These are phyloP conservation scores for Alauda arvensis DNA, from an alignment of 2,797 vertebrate genomes.

Conservation along the genomic window DNA sequence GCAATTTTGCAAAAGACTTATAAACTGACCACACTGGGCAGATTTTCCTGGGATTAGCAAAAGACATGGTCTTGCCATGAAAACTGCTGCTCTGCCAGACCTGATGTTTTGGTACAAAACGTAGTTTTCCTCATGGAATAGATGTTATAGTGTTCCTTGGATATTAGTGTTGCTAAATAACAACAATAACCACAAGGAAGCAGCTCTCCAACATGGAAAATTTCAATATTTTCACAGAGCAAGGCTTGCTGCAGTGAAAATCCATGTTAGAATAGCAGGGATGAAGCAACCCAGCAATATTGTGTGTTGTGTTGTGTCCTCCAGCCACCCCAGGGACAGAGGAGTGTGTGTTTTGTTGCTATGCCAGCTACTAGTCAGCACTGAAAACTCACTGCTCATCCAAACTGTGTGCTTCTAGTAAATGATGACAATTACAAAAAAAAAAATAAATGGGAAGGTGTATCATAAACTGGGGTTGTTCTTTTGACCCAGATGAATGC, in stretches of 20 bases:
- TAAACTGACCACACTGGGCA: conserved; percentile 38
- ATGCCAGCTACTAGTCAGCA: neutral
- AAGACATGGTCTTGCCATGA: neutral
- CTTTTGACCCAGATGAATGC: neutral
- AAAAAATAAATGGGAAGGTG: neutral
- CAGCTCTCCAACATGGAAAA: conserved; percentile 34
- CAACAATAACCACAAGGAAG: conserved; percentile 8
- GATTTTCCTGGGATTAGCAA: conserved; percentile 36
- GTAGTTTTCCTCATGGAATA: conserved; percentile 30
- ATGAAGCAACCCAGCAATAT: neutral
- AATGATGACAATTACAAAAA: neutral
- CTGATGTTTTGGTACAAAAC: neutral
- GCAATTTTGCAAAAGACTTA: conserved; percentile 49
- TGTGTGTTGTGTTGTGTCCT: neutral
- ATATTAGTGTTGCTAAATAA: conserved; percentile 40
- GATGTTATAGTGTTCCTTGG: conserved; percentile 39
- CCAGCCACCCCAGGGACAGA: neutral
- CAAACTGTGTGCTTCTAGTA: neutral
- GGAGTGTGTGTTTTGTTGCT: neutral
- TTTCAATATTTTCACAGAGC: neutral
- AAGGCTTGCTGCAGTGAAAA: neutral
- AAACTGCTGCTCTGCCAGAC: conserved; percentile 7
- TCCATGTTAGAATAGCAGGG: neutral
- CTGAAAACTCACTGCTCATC: neutral
- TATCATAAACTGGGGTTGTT: neutral